phyloP scores from a whole-genome alignment of 2,888 invertebrate species.

The Andrena flavipes region DNA sequence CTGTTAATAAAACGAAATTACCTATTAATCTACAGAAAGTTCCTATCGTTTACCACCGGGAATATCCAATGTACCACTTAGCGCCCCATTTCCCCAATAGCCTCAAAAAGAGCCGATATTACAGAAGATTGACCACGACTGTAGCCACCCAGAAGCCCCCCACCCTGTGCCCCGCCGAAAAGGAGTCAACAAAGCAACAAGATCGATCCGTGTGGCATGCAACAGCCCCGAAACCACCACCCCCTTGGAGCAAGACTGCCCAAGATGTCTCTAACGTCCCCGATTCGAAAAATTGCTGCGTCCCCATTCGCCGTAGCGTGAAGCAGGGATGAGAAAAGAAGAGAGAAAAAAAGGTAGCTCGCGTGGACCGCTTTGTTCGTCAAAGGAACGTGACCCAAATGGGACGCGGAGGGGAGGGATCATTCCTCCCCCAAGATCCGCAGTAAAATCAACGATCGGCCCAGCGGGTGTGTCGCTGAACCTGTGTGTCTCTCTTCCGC shows the following conservation, averaged over 20 bases:
- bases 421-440: conserved; percentile 54
- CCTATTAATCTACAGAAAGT: too few relatives aligned
- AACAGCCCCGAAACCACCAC: conserved; percentile 9
- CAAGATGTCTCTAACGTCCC: neutral
- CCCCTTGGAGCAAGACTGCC: neutral
- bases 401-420: conserved; percentile 23
- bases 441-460: conserved; percentile 64
- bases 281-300: conserved; percentile 18
- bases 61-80: too few relatives aligned
- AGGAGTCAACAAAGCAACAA: neutral
- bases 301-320: neutral
- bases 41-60: too few relatives aligned
- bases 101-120: too few relatives aligned
- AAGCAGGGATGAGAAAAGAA: neutral
- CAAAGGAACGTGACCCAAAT: conserved; percentile 53
- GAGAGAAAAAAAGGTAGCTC: neutral
- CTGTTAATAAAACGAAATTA: too few relatives aligned
- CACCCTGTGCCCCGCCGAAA: neutral
- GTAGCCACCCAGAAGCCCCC: too few relatives aligned
- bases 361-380: conserved; percentile 42
- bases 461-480: conserved; percentile 66
- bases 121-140: too few relatives aligned
- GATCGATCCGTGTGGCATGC: conserved; percentile 1
- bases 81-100: too few relatives aligned
- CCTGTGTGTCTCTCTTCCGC: conserved; percentile 13